phyloP scores from a whole-genome alignment of 2,113 vertebrate genomes.

The Montifringilla adamsi region DNA sequence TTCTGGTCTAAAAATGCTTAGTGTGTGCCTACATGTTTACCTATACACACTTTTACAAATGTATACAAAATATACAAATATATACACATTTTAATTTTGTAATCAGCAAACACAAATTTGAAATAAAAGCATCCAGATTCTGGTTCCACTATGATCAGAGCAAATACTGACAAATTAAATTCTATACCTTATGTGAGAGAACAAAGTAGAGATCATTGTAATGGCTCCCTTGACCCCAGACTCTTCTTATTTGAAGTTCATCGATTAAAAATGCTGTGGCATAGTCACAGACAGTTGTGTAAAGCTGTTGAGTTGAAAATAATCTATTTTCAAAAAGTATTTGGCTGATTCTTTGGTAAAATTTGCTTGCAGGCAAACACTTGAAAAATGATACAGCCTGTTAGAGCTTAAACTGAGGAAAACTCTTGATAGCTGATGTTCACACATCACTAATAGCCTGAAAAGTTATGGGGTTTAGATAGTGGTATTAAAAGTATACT shows the following conservation, averaged over 20 bases:
- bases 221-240: neutral
- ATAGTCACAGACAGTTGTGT: neutral
- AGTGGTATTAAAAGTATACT: slow-evolving; percentile 43
- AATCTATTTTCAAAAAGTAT: slow-evolving; percentile 16
- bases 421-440: slow-evolving; percentile 61
- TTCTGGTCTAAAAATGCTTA: neutral
- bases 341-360: slow-evolving; percentile 6
- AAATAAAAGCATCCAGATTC: neutral
- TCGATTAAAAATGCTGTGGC: slow-evolving; percentile 21
- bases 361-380: slow-evolving; percentile 39
- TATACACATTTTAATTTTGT: neutral
- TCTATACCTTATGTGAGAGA: neutral
- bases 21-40: neutral
- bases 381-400: slow-evolving; percentile 54
- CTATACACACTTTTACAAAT: neutral
- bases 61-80: neutral
- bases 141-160: neutral
- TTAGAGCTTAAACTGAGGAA: slow-evolving; percentile 63
- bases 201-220: neutral
- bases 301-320: slow-evolving; percentile 25
- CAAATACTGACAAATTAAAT: neutral
- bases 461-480: slow-evolving; percentile 47
- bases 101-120: neutral
- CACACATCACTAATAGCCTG: slow-evolving; percentile 61
- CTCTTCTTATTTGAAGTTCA: slow-evolving; percentile 42